Evolutionary conservation across 2,888 invertebrate species (phyloP).

Genomic region (Eilema caniola): DNA sequence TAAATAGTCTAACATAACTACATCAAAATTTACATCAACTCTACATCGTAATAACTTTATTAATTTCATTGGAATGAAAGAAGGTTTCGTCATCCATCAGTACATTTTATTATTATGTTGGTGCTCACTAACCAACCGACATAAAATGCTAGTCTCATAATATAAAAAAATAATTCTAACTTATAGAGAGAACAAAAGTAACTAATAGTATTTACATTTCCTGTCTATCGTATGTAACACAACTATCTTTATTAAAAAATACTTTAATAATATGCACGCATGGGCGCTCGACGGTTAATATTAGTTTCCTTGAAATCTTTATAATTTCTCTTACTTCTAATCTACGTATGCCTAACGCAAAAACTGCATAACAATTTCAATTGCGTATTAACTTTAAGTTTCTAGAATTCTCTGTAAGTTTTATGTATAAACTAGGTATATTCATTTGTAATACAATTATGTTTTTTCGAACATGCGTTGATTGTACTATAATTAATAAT

Average conservation of each 20-base stretch:
- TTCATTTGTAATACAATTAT: slow-evolving; percentile 16
- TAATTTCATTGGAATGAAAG: slow-evolving; percentile 28
- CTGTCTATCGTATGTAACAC: slow-evolving; percentile 38
- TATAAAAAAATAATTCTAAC: slow-evolving; percentile 36
- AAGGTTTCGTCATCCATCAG: slow-evolving; percentile 29
- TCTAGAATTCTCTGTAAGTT: slow-evolving; percentile 1
- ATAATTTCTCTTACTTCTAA: slow-evolving; percentile 22
- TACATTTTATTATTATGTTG: slow-evolving; percentile 32
- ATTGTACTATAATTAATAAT: too few species aligned
- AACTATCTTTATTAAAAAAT: slow-evolving; percentile 23
- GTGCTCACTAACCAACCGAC: slow-evolving; percentile 69
- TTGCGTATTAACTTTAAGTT: slow-evolving; percentile 26
- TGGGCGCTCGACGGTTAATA: slow-evolving; percentile 39
- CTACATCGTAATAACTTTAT: slow-evolving; percentile 22
- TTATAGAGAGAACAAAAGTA: slow-evolving; percentile 14
- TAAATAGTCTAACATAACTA: slow-evolving; percentile 41
- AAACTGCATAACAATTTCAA: slow-evolving; percentile 32
- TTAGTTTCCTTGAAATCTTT: slow-evolving; percentile 16
- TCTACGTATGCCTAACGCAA: slow-evolving; percentile 10
- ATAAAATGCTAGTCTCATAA: slow-evolving; percentile 84
- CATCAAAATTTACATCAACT: slow-evolving; percentile 28
- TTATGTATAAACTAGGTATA: slow-evolving; percentile 8
- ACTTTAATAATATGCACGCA: slow-evolving; percentile 42
- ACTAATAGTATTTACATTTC: slow-evolving; percentile 26
- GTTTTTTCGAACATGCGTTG: slow-evolving; percentile 13